These are phyloP conservation scores for Gibbula magus DNA, from an alignment of 2,888 invertebrate species.

Conservation along the genomic window DNA sequence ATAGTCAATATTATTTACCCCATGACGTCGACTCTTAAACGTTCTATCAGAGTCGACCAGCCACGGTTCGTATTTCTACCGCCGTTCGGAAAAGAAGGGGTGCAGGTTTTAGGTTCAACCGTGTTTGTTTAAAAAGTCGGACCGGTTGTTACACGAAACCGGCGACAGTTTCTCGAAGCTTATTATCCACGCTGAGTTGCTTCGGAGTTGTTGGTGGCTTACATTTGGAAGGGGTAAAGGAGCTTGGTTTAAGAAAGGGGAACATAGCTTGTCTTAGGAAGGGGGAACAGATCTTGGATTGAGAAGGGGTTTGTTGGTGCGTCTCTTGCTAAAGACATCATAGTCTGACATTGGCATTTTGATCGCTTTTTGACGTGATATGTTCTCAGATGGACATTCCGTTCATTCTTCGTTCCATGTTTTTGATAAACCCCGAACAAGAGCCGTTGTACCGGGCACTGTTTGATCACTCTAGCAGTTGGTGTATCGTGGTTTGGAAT, in stretches of 20 bases:
- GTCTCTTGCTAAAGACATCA: conserved; percentile 16
- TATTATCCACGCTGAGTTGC: neutral
- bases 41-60: conserved; percentile 4
- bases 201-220: neutral
- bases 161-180: neutral
- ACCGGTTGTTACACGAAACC: conserved; percentile 20
- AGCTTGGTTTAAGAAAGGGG: too few species aligned
- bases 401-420: neutral
- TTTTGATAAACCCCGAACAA: conserved; percentile 6
- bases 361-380: conserved; percentile 24
- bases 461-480: too few species aligned
- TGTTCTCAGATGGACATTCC: conserved; percentile 14
- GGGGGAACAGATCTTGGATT: neutral
- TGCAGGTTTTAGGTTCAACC: conserved; percentile 16
- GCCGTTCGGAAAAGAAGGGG: neutral
- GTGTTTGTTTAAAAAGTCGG: conserved; percentile 20
- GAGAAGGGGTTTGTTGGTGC: conserved; percentile 1
- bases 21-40: neutral
- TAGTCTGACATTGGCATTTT: conserved; percentile 18
- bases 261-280: too few species aligned
- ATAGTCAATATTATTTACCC: conserved; percentile 20
- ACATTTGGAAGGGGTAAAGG: too few species aligned
- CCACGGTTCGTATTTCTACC: neutral
- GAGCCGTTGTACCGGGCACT: neutral
- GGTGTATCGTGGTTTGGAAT: too few species aligned